Evolutionary conservation across 2,113 vertebrate genomes (phyloP).

Genomic region (Athene cunicularia): DNA sequence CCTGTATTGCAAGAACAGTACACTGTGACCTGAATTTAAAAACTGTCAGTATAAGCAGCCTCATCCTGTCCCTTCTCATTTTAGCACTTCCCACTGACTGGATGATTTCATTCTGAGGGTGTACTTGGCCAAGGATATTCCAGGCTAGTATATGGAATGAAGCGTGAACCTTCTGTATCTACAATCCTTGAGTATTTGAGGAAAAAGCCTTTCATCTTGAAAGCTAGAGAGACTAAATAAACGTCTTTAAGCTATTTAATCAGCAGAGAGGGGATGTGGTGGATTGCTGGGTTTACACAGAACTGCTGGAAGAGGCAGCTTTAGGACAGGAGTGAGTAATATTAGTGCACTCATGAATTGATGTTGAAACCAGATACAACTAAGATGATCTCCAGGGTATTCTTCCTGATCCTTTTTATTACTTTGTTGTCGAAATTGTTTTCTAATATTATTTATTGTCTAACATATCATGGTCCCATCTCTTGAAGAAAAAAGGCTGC

Average conservation of each 20-base stretch:
- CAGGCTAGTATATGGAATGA: neutral
- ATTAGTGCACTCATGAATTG: neutral
- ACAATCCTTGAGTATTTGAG: neutral
- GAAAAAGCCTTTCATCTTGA: constrained; percentile 8
- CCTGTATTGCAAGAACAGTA: neutral
- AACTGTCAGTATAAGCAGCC: neutral
- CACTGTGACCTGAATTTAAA: neutral
- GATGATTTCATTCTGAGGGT: neutral
- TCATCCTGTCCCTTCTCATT: neutral
- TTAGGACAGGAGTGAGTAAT: constrained; percentile 3
- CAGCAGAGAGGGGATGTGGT: neutral
- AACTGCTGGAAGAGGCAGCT: neutral
- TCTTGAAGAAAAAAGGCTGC: constrained; percentile 9
- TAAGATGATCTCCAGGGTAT: neutral
- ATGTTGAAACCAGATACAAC: constrained; percentile 33
- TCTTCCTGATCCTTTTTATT: constrained; percentile 38
- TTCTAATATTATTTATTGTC: constrained; percentile 51
- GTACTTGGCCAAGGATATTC: neutral
- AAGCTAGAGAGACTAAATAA: constrained; percentile 20
- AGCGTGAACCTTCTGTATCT: neutral
- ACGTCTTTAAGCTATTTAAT: constrained; percentile 30
- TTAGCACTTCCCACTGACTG: neutral
- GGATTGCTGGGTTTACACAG: neutral
- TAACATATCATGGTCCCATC: constrained; percentile 24
- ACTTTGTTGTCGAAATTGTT: constrained; percentile 36